Base-by-base conservation (phyloP, 2,113 vertebrate genomes). In the Halcyon malimbica region DNA sequence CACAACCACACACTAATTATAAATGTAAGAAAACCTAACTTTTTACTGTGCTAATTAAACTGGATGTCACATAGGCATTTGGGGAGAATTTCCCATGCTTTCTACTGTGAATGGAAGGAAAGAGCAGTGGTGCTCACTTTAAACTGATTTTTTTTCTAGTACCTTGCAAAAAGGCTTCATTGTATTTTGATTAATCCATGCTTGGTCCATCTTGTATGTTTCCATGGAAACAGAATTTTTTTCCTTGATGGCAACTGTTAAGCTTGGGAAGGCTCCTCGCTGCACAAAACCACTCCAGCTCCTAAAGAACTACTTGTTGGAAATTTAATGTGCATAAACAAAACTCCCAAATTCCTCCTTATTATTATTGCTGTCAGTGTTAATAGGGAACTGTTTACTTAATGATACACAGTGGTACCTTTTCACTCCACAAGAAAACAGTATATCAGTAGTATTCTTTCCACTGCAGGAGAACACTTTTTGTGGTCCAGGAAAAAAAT, bases 121-220 rank as follows among this genome's bases (percentile, higher is more conserved):
- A 91, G 77, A 95, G 91, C 95, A 96, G 88, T 3, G 29, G 92
- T 94, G 88, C 75, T 97, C 90, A 93, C 67, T 96, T 97, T 95
- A 97, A 96, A 98, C 82, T 92, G 83, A 88, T 90, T 97, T 95
- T 97, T 89, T 96, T 95, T 91, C 89, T 94, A 81, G 82, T 95
- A 98, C 95, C 97, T 98, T 95, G 54, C 97, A 98, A 97, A 98
- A 98, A 98, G 94, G 89, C 98, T 98, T 98, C 97, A 97, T 98
- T 98, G 97, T 98, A 97, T 98, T 98, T 98, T 98, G 97, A 98
- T 98, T 98, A 98, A 98, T 98, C 97, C 97, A 97, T 98, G 97
- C 97, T 98, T 98, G 96, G 98, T 98, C 98, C 97, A 98, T 95
- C 97, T 98, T 57, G n/a, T 94, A 97, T 90, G 97, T 98, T 97